A percentile compares a stretch with the other conserved stretches of the same genome.
These are phyloP conservation scores for Chrysogorgia sp. DNA, from an alignment of 92 coral and sea anemone species.

Conservation along the genomic window DNA sequence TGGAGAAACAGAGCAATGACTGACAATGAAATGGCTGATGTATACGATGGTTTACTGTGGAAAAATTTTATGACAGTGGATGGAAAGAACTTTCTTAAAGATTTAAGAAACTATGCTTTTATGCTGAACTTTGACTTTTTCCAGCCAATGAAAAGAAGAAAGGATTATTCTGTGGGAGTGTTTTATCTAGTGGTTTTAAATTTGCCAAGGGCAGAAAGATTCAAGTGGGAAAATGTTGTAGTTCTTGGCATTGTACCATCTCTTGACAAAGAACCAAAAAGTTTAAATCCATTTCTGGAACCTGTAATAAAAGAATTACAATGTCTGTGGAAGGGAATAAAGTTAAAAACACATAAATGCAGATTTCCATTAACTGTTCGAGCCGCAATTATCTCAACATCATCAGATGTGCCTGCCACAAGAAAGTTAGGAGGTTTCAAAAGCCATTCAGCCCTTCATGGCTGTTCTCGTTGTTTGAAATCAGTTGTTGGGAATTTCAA, in stretches of 20 bases:
- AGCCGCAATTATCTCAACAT: too few relatives aligned
- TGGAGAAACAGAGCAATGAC: conserved; percentile 44
- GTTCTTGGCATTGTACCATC: conserved; percentile 48
- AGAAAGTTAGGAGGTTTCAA: too few relatives aligned
- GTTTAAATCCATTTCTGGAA: neutral
- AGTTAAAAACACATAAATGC: neutral
- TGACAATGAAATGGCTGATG: conserved; percentile 40
- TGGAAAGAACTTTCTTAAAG: conserved; percentile 43
- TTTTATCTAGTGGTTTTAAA: too few relatives aligned
- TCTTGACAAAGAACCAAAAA: too few relatives aligned
- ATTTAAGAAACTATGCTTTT: conserved; percentile 51
- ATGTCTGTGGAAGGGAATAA: neutral
- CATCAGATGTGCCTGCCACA: too few relatives aligned
- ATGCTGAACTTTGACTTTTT: conserved; percentile 58
- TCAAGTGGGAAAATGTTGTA: conserved; percentile 59
- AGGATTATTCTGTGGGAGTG: too few relatives aligned
- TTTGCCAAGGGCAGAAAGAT: too few relatives aligned
- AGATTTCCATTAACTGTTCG: conserved; percentile 3
- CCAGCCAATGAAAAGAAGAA: too few relatives aligned
- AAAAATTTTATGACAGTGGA: too few relatives aligned
- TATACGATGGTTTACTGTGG: too few relatives aligned
- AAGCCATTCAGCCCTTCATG: neutral
- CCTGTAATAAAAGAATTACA: conserved; percentile 4
- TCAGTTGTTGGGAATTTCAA: too few relatives aligned
- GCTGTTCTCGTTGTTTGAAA: neutral